phyloP scores from a whole-genome alignment of 2,888 invertebrate species.

The Saturnia japonica region DNA sequence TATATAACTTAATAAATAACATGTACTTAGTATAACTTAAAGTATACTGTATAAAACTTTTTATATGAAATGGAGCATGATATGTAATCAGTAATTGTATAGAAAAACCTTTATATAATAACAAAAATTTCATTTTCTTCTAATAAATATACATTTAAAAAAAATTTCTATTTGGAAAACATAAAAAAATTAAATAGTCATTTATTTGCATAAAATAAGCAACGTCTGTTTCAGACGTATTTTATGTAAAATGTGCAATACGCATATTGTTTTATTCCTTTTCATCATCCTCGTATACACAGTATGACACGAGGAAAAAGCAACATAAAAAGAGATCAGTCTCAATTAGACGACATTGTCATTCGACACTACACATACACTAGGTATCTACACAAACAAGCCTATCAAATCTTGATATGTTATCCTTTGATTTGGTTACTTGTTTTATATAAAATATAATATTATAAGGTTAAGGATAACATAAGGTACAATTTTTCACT shows the following conservation, averaged over 20 bases:
- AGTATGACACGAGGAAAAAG: not conserved
- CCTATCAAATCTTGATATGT: not conserved
- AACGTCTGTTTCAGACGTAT: not conserved
- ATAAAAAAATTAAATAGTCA: not conserved
- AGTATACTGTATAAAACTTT: no score
- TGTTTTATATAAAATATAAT: not conserved
- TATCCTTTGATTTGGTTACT: not conserved
- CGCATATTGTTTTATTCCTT: not conserved
- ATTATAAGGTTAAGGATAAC: not conserved
- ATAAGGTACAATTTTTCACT: not conserved
- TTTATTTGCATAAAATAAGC: not conserved
- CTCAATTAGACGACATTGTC: constrained; percentile 3
- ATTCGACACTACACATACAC: constrained; percentile 1
- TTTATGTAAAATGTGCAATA: not conserved
- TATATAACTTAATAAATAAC: no score
- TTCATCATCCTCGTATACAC: not conserved
- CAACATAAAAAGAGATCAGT: constrained; percentile 2
- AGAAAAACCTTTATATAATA: not conserved
- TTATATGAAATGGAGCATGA: no score
- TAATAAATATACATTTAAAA: not conserved
- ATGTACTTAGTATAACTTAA: no score
- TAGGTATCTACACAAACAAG: not conserved
- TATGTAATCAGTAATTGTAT: not conserved
- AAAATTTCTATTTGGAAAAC: not conserved
- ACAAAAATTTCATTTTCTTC: not conserved